These are phyloP conservation scores for Stictonetta naevosa DNA, from an alignment of 2,113 vertebrate species.

Conservation along the genomic window DNA sequence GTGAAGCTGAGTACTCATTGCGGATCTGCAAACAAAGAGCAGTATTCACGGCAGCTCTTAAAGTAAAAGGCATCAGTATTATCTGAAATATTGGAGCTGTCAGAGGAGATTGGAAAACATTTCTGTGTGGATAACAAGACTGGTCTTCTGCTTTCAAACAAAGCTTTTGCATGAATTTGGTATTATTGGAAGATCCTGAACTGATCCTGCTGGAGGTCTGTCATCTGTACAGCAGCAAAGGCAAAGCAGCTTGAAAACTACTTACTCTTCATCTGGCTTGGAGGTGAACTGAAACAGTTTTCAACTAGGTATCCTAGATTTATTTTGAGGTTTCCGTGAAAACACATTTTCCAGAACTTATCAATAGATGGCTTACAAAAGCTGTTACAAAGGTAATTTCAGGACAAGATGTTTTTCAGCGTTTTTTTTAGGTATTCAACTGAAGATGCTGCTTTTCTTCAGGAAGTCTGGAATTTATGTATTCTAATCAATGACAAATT, in stretches of 20 bases:
- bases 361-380: neutral
- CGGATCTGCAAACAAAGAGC: neutral
- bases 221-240: neutral
- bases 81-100: neutral
- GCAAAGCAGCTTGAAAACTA: neutral
- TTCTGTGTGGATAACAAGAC: neutral
- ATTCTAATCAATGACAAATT: neutral
- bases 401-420: neutral
- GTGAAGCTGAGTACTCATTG: neutral
- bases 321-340: neutral
- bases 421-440: neutral
- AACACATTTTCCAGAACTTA: neutral
- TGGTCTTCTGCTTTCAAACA: neutral
- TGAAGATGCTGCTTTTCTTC: neutral
- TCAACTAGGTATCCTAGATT: neutral
- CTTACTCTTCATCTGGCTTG: neutral
- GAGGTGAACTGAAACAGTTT: neutral
- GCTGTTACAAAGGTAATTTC: neutral
- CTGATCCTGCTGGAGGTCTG: neutral
- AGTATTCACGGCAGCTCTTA: accelerated
- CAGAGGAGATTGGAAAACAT: neutral
- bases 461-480: neutral
- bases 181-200: neutral
- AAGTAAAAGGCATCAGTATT: neutral
- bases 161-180: neutral